Evolutionary conservation across 1,140 invertebrate species (phyloP).

Genomic region (Rhopalosiphum maidis): DNA sequence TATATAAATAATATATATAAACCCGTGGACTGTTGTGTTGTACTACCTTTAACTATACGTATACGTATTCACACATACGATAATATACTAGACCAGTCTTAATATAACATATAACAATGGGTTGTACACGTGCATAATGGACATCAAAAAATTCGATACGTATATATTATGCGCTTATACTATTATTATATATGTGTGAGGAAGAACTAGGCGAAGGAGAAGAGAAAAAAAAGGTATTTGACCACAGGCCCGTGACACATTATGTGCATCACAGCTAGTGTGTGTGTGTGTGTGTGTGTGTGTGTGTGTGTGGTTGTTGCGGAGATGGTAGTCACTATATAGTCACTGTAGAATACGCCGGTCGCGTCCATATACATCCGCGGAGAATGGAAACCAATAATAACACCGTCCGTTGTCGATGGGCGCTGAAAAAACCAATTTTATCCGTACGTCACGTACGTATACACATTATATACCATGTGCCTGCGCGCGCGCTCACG

Average conservation of each 20-base stretch:
- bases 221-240: background rate
- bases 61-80: background rate
- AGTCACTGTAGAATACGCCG: background rate
- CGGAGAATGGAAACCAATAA: conserved; percentile 45
- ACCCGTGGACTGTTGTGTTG: background rate
- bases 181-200: background rate
- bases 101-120: background rate
- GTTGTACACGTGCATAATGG: conserved; percentile 21
- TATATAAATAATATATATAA: background rate
- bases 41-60: background rate
- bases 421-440: conserved; percentile 52
- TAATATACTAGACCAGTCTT: background rate
- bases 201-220: too few species aligned
- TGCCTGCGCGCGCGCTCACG: background rate
- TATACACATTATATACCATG: conserved; percentile 16
- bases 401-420: background rate
- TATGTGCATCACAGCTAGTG: background rate
- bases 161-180: background rate
- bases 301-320: background rate
- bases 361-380: background rate
- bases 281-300: background rate
- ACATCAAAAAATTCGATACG: conserved; percentile 37
- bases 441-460: conserved; percentile 54
- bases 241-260: conserved; percentile 45
- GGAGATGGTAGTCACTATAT: background rate